phyloP scores from a whole-genome alignment of 1,140 invertebrate genomes.

The Heliconius hermathena region DNA sequence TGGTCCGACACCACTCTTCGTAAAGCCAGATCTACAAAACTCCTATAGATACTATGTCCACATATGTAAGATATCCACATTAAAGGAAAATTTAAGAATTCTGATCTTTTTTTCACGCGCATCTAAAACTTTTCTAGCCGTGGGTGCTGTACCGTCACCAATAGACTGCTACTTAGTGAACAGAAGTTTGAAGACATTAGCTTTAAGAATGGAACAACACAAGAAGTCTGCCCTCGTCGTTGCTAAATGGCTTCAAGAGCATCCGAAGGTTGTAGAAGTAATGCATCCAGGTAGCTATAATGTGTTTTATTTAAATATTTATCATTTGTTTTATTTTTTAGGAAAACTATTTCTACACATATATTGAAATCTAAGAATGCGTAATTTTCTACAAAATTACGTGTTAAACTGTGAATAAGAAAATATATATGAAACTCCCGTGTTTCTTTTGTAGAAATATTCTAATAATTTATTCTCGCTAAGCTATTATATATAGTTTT shows the following conservation, averaged over 20 bases:
- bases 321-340: neutral
- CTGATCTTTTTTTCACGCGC: neutral
- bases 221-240: conserved; percentile 89
- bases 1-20: too few species aligned
- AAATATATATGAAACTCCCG: neutral
- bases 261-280: conserved; percentile 87
- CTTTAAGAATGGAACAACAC: conserved; percentile 94
- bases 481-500: neutral
- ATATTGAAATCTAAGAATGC: neutral
- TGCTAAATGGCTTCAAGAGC: conserved; percentile 88
- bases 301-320: neutral
- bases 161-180: conserved; percentile 98
- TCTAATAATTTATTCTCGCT: neutral
- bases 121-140: conserved; percentile 49
- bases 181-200: conserved; percentile 96
- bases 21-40: neutral
- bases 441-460: neutral
- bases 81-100: neutral
- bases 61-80: neutral
- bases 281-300: conserved; percentile 85
- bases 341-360: neutral
- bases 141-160: conserved; percentile 96
- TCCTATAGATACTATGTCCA: neutral
- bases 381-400: neutral
- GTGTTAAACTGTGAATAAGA: neutral